Conservation (phyloP, 1,140 invertebrate genomes). For the Galleria mellonella region DNA sequence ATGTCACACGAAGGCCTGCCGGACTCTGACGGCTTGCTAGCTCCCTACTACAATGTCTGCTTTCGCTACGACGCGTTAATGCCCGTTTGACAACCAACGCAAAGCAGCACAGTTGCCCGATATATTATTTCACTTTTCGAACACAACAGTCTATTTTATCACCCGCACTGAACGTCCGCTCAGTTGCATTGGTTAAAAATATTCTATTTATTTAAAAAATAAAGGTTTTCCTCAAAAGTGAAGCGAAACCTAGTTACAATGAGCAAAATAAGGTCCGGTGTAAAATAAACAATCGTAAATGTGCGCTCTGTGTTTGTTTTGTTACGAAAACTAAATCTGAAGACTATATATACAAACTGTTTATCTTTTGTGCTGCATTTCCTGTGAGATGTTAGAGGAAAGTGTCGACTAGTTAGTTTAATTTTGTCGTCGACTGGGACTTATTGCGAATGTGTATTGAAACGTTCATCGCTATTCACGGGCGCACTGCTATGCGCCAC, state of each 20-base stretch:
- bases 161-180: constrained; percentile 4
- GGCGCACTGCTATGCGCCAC: constrained; percentile 74
- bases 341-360: constrained; percentile 46
- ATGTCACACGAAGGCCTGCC: constrained; percentile 45
- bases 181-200: constrained; percentile 21
- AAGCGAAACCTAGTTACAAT: constrained; percentile 32
- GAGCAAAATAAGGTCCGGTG: constrained; percentile 63
- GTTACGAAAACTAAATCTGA: constrained; percentile 13
- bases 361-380: constrained; percentile 53
- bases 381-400: constrained; percentile 66
- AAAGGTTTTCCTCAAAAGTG: no score
- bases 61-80: constrained; percentile 39
- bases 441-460: constrained; percentile 73
- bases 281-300: constrained; percentile 46
- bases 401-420: constrained; percentile 62
- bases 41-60: constrained; percentile 32
- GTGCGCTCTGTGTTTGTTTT: constrained; percentile 14
- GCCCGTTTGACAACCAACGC: neutral
- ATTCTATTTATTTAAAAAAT: no score
- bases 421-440: constrained; percentile 50
- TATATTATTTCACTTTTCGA: no score
- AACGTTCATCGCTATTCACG: constrained; percentile 71
- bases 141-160: constrained; percentile 29
- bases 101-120: constrained; percentile 8
- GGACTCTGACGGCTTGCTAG: constrained; percentile 17